Evolutionary conservation across 2,888 invertebrate genomes (phyloP).

Genomic region (Chirona hameri): DNA sequence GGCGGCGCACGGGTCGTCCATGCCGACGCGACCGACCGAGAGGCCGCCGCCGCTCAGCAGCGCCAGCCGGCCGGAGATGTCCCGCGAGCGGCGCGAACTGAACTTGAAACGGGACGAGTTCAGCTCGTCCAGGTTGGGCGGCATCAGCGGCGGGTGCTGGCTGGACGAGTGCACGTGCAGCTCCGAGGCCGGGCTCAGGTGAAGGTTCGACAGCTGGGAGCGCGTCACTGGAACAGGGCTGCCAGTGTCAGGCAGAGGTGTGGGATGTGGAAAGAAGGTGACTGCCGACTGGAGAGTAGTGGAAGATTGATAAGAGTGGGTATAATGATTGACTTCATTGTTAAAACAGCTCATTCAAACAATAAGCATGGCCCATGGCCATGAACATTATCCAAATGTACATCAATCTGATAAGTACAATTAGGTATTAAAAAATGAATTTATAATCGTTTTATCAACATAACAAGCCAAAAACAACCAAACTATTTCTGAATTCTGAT

Average conservation of each 20-base stretch:
- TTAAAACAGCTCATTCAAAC: too few relatives aligned
- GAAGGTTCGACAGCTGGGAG: neutral
- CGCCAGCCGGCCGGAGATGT: slow-evolving; percentile 10
- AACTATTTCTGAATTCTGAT: too few relatives aligned
- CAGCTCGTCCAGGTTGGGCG: slow-evolving; percentile 24
- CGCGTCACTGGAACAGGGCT: neutral
- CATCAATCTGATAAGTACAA: too few relatives aligned
- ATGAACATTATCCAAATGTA: too few relatives aligned
- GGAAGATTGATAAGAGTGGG: too few relatives aligned
- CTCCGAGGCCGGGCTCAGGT: slow-evolving; percentile 7
- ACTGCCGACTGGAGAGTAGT: too few relatives aligned
- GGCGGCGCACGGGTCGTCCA: neutral
- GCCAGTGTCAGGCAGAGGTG: neutral
- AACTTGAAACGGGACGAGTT: neutral
- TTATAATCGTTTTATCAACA: too few relatives aligned
- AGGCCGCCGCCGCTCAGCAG: slow-evolving; percentile 2
- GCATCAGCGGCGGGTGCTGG: slow-evolving; percentile 1
- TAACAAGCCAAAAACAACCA: too few relatives aligned
- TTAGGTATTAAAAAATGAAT: too few relatives aligned
- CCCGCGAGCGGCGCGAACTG: slow-evolving; percentile 4
- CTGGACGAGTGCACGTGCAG: slow-evolving; percentile 8
- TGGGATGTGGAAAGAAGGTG: too few relatives aligned
- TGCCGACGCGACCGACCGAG: neutral
- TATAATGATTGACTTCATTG: too few relatives aligned
- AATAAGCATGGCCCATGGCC: too few relatives aligned